A percentile compares a stretch with the other conserved stretches of the same genome.
Evolutionary conservation across 2,888 invertebrate species (phyloP).

Genomic region (Chymomyza procnemis): DNA sequence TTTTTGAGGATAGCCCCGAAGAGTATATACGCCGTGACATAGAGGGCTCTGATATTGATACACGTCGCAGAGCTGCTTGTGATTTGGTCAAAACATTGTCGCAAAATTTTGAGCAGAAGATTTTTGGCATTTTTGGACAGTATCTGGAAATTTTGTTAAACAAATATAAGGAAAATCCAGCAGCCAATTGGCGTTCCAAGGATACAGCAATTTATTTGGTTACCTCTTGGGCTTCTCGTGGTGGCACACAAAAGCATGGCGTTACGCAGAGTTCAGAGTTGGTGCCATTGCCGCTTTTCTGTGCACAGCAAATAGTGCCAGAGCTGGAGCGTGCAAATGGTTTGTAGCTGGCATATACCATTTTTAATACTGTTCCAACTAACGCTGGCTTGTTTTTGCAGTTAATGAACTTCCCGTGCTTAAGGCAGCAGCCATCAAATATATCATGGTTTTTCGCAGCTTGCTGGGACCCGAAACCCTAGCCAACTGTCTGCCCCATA

Average conservation of each 20-base stretch:
- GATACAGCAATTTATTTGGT: conserved; percentile 98
- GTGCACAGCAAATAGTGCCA: conserved; percentile 89
- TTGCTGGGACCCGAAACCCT: conserved; percentile 90
- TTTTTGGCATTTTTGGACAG: conserved; percentile 91
- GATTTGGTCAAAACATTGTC: conserved; percentile 96
- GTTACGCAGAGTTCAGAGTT: conserved; percentile 94
- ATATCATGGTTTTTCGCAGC: conserved; percentile 96
- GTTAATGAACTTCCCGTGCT: conserved; percentile 93
- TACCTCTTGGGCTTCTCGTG: conserved; percentile 94
- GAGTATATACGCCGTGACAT: conserved; percentile 98
- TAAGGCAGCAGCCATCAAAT: conserved; percentile 97
- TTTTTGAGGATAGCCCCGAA: conserved; percentile 98
- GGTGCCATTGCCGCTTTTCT: conserved; percentile 94
- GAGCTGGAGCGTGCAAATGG: conserved; percentile 88
- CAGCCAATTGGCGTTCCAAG: conserved; percentile 92
- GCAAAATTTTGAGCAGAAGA: conserved; percentile 90
- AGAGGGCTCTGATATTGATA: conserved; percentile 98
- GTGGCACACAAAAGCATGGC: conserved; percentile 92
- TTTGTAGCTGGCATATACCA: conserved; percentile 73
- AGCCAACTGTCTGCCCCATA: conserved; percentile 85
- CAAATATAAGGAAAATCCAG: conserved; percentile 87
- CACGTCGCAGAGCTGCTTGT: conserved; percentile 95
- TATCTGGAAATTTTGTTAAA: conserved; percentile 83
- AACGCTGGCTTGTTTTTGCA: conserved; percentile 73
- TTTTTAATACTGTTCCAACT: background rate